Base-by-base conservation (phyloP, 1,140 invertebrate species). In the Agrypnia vestita region DNA sequence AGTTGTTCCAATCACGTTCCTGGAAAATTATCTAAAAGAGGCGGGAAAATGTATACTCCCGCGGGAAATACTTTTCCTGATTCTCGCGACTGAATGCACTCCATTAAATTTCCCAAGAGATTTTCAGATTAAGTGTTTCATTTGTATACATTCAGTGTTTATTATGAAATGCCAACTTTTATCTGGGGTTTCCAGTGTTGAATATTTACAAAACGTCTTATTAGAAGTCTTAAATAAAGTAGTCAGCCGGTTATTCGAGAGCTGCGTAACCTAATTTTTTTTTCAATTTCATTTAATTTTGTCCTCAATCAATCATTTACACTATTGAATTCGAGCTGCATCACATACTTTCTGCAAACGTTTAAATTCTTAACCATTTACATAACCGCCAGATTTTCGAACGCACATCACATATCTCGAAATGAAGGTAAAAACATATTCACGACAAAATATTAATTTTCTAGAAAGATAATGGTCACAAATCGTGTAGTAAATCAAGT, bases 91-190 rank as follows among this genome's bases (percentile, higher is more conserved):
- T 49, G 44, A 71, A 46, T 47, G 46, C 46, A 49, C 46, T 71
- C 46, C 43, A 17, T 47, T 46, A 71, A 71, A 71, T 71, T 71
- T 71, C 67, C 67, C 67, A 8, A 71, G 43, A 49, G 67, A 13
- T 71, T 49, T 49, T 46, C 10, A 15, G 43, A 44, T 49, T 15
- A 71, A 71, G 67, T 47, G 46, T 71, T 71, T 17, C 67, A 71
- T 71, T 71, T 71, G 46, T 71, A 71, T 19, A 64, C 61, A 44
- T 35, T 64, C 21, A 64, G 35, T 64, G 19, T 64, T 64, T 64
- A 19, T 64, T 64, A n/a, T 21, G n/a, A 64, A 64, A 64, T 25
- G 61, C 21, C 35, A 64, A 64, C 19, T 64, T 59, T 59, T 19
- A 59, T 19, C 35, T 35, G 43, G 19, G 10, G 61, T 9, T 15